Evolutionary conservation across 2,888 invertebrate species (phyloP).

Genomic region (Agrotis clavis): DNA sequence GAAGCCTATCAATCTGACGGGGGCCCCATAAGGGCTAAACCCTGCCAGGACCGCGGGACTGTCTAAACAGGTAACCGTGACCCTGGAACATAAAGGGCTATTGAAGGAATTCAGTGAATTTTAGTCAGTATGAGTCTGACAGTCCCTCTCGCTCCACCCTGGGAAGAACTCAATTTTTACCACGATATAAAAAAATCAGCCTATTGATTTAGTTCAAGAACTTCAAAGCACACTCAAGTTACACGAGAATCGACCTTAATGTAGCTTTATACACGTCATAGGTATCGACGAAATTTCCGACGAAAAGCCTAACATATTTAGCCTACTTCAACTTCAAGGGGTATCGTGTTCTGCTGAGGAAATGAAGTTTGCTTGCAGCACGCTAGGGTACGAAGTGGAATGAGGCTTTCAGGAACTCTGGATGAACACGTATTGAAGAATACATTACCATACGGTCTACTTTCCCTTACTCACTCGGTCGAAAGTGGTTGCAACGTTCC

Average conservation of each 20-base stretch:
- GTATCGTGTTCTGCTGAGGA: conserved; percentile 6
- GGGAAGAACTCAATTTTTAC: no score
- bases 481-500: conserved; percentile 8
- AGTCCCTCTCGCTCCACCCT: no score
- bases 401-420: neutral
- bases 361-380: conserved; percentile 20
- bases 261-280: neutral
- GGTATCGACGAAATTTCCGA: neutral
- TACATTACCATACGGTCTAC: neutral
- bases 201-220: neutral
- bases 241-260: neutral
- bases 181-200: neutral
- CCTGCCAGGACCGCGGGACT: no score
- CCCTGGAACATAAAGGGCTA: no score
- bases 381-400: neutral
- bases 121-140: no score
- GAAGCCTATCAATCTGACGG: no score
- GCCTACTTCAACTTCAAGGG: neutral
- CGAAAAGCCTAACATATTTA: no score
- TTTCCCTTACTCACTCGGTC: neutral
- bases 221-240: neutral
- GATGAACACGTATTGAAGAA: neutral
- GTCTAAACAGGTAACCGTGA: no score
- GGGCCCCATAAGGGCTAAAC: no score
- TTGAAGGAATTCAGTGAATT: no score